Conservation (phyloP, 2,888 invertebrate species). For the Platycheirus albimanus region DNA sequence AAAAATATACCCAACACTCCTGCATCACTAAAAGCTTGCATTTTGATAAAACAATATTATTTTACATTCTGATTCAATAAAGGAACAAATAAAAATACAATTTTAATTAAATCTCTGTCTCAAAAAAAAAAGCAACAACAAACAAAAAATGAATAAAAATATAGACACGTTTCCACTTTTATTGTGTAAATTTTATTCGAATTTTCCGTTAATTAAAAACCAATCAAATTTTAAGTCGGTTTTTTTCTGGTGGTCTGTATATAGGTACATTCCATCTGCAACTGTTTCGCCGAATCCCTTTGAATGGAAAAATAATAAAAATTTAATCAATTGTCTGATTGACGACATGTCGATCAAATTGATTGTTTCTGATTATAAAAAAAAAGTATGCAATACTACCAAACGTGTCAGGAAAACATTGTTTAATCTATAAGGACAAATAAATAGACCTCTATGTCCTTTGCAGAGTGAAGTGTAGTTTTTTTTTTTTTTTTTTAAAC, state of each 20-base stretch:
- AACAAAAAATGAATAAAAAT: conserved; percentile 21
- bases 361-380: conserved; percentile 49
- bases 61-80: conserved; percentile 36
- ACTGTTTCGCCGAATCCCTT: conserved; percentile 37
- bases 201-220: conserved; percentile 81
- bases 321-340: conserved; percentile 70
- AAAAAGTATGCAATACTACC: conserved; percentile 13
- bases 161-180: conserved; percentile 18
- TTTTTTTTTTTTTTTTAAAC: no score
- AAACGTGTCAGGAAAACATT: conserved; percentile 1
- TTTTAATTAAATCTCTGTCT: conserved; percentile 59
- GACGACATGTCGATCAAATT: conserved; percentile 72
- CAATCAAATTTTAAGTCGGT: conserved; percentile 78
- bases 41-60: conserved; percentile 35
- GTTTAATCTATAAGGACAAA: background rate
- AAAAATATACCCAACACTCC: background rate
- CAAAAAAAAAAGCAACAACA: conserved; percentile 13
- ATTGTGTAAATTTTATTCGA: conserved; percentile 58
- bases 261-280: conserved; percentile 53
- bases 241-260: conserved; percentile 9
- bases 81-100: conserved; percentile 25
- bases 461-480: no score
- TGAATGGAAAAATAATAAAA: conserved; percentile 70
- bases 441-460: background rate
- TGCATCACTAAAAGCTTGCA: conserved; percentile 3